A percentile compares a stretch with the other conserved stretches of the same genome.
phyloP scores from a whole-genome alignment of 2,113 vertebrate genomes.

The Chitala chitala region DNA sequence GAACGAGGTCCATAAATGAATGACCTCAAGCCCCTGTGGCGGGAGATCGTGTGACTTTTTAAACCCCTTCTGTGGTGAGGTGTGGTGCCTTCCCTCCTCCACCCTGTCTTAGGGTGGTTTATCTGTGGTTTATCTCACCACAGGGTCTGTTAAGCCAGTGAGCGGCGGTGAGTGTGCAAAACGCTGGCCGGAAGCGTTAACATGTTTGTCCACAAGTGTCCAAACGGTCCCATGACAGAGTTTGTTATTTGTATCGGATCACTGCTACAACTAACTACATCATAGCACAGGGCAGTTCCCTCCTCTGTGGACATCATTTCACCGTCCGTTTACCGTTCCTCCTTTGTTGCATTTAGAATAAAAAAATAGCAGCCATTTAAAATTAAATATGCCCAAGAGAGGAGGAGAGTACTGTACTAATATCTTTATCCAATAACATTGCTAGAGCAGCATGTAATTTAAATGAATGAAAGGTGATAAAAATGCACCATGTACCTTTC shows the following conservation, averaged over 20 bases:
- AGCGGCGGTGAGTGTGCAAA: neutral
- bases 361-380: neutral
- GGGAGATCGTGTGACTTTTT: neutral
- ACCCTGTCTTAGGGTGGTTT: neutral
- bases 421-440: too few relatives aligned
- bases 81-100: neutral
- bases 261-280: conserved; percentile 48
- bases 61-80: neutral
- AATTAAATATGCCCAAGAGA: conserved; percentile 22
- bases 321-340: conserved; percentile 18
- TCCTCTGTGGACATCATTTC: conserved; percentile 47
- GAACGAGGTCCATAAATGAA: too few relatives aligned
- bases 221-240: neutral
- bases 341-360: neutral
- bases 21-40: neutral
- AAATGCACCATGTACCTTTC: too few relatives aligned
- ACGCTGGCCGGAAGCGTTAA: neutral
- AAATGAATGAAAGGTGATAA: too few relatives aligned
- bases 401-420: neutral
- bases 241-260: conserved; percentile 47
- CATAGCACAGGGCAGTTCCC: conserved; percentile 39
- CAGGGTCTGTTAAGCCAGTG: neutral
- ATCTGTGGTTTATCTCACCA: neutral
- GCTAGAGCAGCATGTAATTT: too few relatives aligned
- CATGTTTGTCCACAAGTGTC: conserved; percentile 21